These are phyloP conservation scores for Coracopsis vasa DNA, from an alignment of 2,113 vertebrate genomes.

Conservation along the genomic window DNA sequence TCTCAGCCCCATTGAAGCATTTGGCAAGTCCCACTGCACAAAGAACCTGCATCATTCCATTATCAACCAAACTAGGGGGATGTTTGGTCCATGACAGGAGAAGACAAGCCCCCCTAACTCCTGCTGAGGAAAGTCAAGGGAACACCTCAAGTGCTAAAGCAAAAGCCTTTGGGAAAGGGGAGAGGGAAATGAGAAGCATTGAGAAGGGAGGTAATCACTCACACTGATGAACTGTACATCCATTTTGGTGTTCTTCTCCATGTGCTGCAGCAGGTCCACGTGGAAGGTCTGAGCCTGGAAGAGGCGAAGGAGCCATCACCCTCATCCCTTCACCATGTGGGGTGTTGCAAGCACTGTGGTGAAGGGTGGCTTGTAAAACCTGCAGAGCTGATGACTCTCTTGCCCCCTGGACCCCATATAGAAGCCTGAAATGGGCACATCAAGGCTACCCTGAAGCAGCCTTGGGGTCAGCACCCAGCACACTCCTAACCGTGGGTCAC, in stretches of 20 bases:
- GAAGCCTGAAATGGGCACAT: neutral
- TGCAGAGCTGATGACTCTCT: neutral
- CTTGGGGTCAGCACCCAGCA: neutral
- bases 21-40: neutral
- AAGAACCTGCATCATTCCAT: neutral
- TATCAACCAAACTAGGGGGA: neutral
- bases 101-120: neutral
- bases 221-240: slow-evolving; percentile 94
- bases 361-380: neutral
- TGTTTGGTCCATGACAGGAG: neutral
- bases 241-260: slow-evolving; percentile 94
- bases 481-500: fast-evolving
- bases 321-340: neutral
- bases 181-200: neutral
- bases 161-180: neutral
- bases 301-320: neutral
- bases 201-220: slow-evolving; percentile 42
- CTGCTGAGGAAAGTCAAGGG: neutral
- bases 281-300: slow-evolving; percentile 91
- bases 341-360: neutral
- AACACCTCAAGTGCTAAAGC: neutral
- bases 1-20: fast-evolving
- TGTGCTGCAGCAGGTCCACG: slow-evolving; percentile 88
- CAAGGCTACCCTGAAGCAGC: neutral
- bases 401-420: no score